Base-by-base conservation (phyloP, 2,113 vertebrate species). In the Gambusia holbrooki region DNA sequence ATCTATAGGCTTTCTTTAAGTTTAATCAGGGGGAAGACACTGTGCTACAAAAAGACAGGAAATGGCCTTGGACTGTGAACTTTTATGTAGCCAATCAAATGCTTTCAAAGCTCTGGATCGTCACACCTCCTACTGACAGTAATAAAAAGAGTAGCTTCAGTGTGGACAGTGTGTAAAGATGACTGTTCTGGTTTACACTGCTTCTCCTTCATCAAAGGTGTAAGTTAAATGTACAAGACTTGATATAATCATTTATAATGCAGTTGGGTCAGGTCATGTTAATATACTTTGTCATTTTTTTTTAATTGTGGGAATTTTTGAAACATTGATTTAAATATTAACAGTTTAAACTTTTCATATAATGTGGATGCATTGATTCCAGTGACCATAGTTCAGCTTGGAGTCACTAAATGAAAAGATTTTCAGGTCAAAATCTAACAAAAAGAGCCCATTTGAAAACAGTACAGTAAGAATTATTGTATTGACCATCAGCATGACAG, bases 131-230 rank as follows among this genome's bases (percentile, higher is more conserved):
- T 45, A 54, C 30, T 54, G n/a, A 3, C 61, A 63, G 61, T 70
- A 70, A 54, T 54, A 64, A 29, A 17, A 17, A 64, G 10, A 58
- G 0, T 11, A 29, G 19, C 37, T n/a, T 45, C 32, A 37, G 7
- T 10, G 12, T 37, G 45, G 45, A 48, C 45, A 70, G 11, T 40
- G 7, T 70, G 17, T 79, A 40, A 82, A 27, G 40, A 85, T 82
- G 79, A 33, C 61, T 73, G 61, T 54, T 85, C 7, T 82, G 73
- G 48, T 65, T 79, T 30, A 58, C 51, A 22, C 11, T 79, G 35
- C 40, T 85, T 54, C 27, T 79, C 10, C 40, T 82, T 76, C 73
- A 76, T 12, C 54, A 0, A 60, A 76, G 51, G 70, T 25, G 84
- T 85, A 69, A 76, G 83, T 79, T 63, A 27, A 28, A 11, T 64